Conservation (phyloP, 2,888 invertebrate species). For the Scaptomyza parva region DNA sequence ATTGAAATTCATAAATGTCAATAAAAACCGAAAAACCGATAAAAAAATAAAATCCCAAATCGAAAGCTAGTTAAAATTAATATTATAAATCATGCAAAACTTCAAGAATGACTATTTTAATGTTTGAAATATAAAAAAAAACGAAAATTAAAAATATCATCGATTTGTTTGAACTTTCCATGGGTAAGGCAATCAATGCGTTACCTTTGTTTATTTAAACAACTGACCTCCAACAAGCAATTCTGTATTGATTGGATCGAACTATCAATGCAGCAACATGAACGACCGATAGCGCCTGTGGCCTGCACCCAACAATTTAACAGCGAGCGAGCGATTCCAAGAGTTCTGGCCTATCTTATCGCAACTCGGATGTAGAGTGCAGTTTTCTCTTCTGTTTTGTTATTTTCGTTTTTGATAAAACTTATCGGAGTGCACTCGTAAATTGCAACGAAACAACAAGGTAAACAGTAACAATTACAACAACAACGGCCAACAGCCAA, state of each 20-base stretch:
- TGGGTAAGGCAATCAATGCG: constrained; percentile 43
- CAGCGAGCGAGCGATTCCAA: constrained; percentile 43
- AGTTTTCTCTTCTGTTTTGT: constrained; percentile 57
- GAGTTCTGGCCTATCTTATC: constrained; percentile 72
- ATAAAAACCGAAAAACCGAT: constrained; percentile 37
- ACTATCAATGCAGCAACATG: constrained; percentile 49
- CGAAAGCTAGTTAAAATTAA: constrained; percentile 79
- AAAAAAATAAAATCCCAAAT: constrained; percentile 60
- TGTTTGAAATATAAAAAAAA: constrained; percentile 80
- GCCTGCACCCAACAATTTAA: constrained; percentile 19
- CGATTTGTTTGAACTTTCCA: constrained; percentile 64
- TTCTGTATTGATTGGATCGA: constrained; percentile 72
- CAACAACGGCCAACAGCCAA: too few relatives aligned
- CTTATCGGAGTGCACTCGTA: constrained; percentile 72
- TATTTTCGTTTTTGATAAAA: constrained; percentile 50
- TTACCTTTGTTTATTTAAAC: constrained; percentile 64
- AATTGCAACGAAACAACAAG: constrained; percentile 78
- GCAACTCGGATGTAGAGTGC: constrained; percentile 70
- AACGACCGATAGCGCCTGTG: constrained; percentile 69
- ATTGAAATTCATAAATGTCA: constrained; percentile 70
- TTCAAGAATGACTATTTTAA: constrained; percentile 71
- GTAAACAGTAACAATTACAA: constrained; percentile 53
- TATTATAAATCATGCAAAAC: constrained; percentile 70
- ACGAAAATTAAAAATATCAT: constrained; percentile 36
- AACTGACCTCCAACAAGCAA: constrained; percentile 82